Conservation (phyloP, 2,797 vertebrate species). For the Clangula hyemalis region DNA sequence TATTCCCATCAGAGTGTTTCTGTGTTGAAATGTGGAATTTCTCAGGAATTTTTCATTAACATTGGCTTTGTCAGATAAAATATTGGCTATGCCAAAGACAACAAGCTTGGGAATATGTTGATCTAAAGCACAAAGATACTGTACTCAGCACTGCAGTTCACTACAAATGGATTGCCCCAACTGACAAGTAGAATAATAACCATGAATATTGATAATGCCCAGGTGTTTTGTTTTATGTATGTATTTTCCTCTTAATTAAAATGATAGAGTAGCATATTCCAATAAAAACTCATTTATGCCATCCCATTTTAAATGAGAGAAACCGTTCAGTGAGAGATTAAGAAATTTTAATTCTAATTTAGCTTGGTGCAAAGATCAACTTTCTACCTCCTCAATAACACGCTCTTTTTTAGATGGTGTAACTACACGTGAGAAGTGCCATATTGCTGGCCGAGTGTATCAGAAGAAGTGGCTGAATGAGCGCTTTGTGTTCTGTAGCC, state of each 20-base stretch:
- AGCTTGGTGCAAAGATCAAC: neutral
- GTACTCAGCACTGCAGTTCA: constrained; percentile 11
- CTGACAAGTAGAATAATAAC: neutral
- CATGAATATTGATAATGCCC: neutral
- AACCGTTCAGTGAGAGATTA: neutral
- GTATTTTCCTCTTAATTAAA: neutral
- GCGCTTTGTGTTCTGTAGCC: neutral
- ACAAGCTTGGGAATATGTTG: constrained; percentile 55
- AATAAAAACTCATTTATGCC: neutral
- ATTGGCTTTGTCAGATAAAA: constrained; percentile 68
- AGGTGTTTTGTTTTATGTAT: neutral
- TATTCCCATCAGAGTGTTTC: constrained; percentile 40
- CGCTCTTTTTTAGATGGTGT: neutral
- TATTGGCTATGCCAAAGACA: constrained; percentile 59
- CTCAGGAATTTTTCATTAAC: constrained; percentile 74
- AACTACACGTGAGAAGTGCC: neutral
- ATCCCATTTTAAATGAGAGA: neutral
- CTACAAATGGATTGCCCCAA: neutral
- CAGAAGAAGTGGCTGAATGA: neutral
- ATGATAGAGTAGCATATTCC: neutral
- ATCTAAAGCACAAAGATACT: neutral
- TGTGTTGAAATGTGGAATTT: constrained; percentile 63
- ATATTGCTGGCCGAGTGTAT: neutral
- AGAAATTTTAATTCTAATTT: neutral
- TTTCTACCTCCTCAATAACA: neutral